phyloP scores from a whole-genome alignment of 2,113 vertebrate genomes.

The Cynoglossus semilaevis region DNA sequence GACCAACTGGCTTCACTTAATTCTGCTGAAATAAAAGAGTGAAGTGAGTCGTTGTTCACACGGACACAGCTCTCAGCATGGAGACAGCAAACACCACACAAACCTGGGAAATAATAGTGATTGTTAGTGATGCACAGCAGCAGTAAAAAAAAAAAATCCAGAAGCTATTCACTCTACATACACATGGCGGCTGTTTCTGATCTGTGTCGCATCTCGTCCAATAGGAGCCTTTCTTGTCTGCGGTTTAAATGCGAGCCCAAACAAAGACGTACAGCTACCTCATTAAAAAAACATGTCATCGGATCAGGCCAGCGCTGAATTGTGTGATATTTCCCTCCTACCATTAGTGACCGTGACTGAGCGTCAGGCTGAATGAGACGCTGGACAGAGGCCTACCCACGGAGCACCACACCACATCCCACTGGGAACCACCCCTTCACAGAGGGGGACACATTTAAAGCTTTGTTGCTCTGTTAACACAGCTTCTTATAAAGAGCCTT shows the following conservation, averaged over 20 bases:
- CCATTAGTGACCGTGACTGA: slow-evolving; percentile 74
- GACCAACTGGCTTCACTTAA: slow-evolving; percentile 20
- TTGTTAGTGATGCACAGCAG: slow-evolving; percentile 11
- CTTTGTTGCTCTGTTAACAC: slow-evolving; percentile 72
- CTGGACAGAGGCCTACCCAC: slow-evolving; percentile 58
- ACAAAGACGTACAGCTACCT: slow-evolving; percentile 73
- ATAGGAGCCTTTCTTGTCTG: slow-evolving; percentile 35
- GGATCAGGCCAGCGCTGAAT: slow-evolving; percentile 66
- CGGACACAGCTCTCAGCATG: slow-evolving; percentile 2
- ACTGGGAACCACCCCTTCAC: slow-evolving; percentile 68
- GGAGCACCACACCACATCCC: slow-evolving; percentile 60
- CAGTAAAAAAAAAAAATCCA: neutral
- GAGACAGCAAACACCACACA: slow-evolving; percentile 1
- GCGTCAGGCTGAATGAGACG: slow-evolving; percentile 64
- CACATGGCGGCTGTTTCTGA: slow-evolving; percentile 41
- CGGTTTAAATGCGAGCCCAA: slow-evolving; percentile 59
- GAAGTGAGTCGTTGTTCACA: slow-evolving; percentile 8
- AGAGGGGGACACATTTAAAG: slow-evolving; percentile 65
- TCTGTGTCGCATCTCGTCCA: slow-evolving; percentile 59
- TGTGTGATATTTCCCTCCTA: slow-evolving; percentile 66
- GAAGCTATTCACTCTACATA: too few relatives aligned
- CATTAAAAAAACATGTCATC: slow-evolving; percentile 78
- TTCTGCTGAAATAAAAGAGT: slow-evolving; percentile 15
- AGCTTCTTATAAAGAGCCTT: slow-evolving; percentile 66
- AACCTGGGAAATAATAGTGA: slow-evolving; percentile 4